Evolutionary conservation across 2,888 invertebrate species (phyloP), one percentile per base, ranked within the genome.

Genomic region (Ochlodes sylvanus): DNA sequence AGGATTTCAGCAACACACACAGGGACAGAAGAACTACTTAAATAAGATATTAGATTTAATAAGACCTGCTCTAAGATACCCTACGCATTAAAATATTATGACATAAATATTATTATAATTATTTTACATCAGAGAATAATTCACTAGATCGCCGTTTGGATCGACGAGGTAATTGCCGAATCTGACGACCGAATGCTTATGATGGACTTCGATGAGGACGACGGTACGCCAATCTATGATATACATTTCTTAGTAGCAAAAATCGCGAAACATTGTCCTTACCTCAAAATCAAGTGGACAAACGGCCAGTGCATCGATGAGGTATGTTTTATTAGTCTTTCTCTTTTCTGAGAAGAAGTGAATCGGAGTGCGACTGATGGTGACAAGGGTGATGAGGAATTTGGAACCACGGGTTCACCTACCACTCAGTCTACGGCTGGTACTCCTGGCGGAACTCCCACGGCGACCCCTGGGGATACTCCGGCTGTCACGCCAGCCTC

Each of bases 181-280:
- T 89, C 92, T 1, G 90, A 92, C 38, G 92, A 92, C 60, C 82
- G 88, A n/a, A 91, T 92, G 91, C 78, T 92, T 27, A 90, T 92
- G 90, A 92, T 92, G 92, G 93, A 93, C 78, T 87, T 85, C 68
- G 93, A 93, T 64, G 93, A 92, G 79, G 92, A 93, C 65, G 87
- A 90, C 10, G 93, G 93, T 93, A 77, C 19, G 66, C 15, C 14
- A 15, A 12, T 47, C 15, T 12, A 0, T 69, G 62, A 67, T 50
- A 55, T 58, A 63, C 42, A 50, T 17, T 12, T 69, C 57, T 52
- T 63, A 38, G 32, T 55, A 6, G 34, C 56, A 15, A 50, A 50
- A 38, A 68, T 68, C 17, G 34, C 38, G 27, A 55, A 17, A 54
- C 14, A 60, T 10, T 61, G 54, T 19, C 62, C 12, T 55, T 27